Base-by-base conservation (phyloP, 2,888 invertebrate species). In the Pycnomerus fuliginosus region DNA sequence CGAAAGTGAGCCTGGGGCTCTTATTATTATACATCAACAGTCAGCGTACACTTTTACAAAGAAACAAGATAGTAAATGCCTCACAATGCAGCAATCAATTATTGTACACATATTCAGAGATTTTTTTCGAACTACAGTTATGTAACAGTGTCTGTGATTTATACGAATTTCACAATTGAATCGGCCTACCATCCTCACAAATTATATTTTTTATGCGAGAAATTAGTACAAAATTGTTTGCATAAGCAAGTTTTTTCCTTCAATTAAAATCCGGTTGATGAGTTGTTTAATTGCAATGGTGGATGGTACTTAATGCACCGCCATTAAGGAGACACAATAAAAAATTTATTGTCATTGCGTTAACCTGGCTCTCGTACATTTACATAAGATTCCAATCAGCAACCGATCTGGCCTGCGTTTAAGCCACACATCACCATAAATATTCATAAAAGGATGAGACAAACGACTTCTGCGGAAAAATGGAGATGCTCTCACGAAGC, bases 41-140 rank as follows among this genome's bases (percentile, higher is more conserved):
- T n/a, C n/a, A n/a, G n/a, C n/a, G n/a, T n/a, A 36, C 16, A 48
- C 48, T 48, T 48, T 48, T 48, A 48, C 48, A 48, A 48, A 48
- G 43, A 36, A 48, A 48, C 48, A 43, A 48, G 48, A 42, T 38
- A 43, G 48, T 48, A 42, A 48, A 43, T 28, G 43, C 39, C 32
- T 43, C 32, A 43, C 48, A 48, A 48, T 48, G 39, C 48, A 34
- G 48, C 48, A 48, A 48, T 48, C 48, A 48, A 48, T 48, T 48
- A 48, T 48, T 48, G 30, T 38, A 38, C 47, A 48, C 43, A 42
- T 47, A 47, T 42, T 47, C 42, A 37, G 20, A 7, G 37, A 36
- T 47, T 46, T 42, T 46, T 35, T 17, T 35, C 10, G 5, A 10
- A 12, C n/a, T 24, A 44, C 44, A 44, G 44, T 44, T 44, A 44